Base-by-base conservation (phyloP, 2,888 invertebrate genomes). In the Callyntrura guangdongensis region DNA sequence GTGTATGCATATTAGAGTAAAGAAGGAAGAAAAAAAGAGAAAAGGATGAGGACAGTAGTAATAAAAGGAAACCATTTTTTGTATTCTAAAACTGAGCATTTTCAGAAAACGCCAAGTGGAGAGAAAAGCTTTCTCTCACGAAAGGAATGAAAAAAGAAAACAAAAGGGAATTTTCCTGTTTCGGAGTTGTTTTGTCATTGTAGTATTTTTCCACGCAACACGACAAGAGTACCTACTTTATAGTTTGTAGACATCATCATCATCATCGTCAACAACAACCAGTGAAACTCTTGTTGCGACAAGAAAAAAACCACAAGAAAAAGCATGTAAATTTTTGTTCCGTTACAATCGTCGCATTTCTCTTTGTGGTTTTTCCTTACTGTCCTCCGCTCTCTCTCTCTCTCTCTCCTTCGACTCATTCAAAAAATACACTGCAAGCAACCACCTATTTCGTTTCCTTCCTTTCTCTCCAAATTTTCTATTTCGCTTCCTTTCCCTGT, bases 101-200 rank as follows among this genome's bases (percentile, higher is more conserved):
- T 74, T 12, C n/a, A 72, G 20, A 45, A 64, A 64, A 36, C 6
- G 36, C 36, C 36, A 36, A 64, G 8, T n/a, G 20, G 9, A 53
- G 77, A 53, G 53, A 77, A 36, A 77, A 77, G 53, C 59, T 9
- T 81, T 53, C n/a, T 69, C 25, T 27, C 25, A 27, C 20, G 27
- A 69, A 27, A 69, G 69, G 69, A 69, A 64, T 11, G 17, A 25
- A 81, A 59, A 81, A 36, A 56, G 22, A 45, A 81, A 81, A 81
- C 82, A 82, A 82, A 81, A 22, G 74, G 74, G 74, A 74, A 74
- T 74, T 69, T 9, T 74, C 20, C 49, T 74, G 74, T 49, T 74
- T 61, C 45, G 36, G 36, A 64, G 20, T 64, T 64, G 36, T 47
- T 82, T 36, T 36, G 61, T 82, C 82, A 82, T 82, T 81, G 81